These are phyloP conservation scores for Rhinogobius similis DNA, from an alignment of 2,113 vertebrate genomes.

Conservation along the genomic window DNA sequence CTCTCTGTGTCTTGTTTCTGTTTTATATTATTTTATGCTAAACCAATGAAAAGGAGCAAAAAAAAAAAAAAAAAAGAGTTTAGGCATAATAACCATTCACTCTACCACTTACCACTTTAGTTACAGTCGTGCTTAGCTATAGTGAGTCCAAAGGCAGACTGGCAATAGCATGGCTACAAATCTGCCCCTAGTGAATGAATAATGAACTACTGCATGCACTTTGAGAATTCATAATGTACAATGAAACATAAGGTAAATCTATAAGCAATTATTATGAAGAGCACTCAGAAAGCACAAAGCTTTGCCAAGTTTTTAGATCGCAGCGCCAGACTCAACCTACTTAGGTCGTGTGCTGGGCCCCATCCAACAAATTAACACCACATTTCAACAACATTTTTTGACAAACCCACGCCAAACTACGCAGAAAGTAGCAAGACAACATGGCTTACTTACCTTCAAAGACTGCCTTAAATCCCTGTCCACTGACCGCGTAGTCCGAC, in stretches of 20 bases:
- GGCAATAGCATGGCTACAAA: neutral
- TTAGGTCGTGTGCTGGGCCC: neutral
- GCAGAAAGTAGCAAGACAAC: neutral
- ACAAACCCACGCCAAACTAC: no score
- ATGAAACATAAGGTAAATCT: neutral
- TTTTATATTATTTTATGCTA: no score
- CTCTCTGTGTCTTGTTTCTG: no score
- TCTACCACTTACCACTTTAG: no score
- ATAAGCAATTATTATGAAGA: neutral
- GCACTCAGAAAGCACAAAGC: neutral
- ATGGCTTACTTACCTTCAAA: conserved; percentile 87
- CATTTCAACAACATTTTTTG: no score
- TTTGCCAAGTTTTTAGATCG: neutral
- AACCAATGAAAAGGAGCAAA: no score
- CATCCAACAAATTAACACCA: neutral
- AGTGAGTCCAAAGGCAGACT: neutral
- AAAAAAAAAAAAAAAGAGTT: no score
- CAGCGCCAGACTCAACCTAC: neutral
- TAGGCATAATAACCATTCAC: no score
- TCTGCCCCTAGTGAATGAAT: neutral
- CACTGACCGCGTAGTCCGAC: conserved; percentile 96
- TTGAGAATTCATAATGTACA: neutral
- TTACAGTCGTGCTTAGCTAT: neutral
- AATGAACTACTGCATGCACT: neutral
- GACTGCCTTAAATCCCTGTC: conserved; percentile 92